Conservation (phyloP, 2,888 invertebrate genomes). For the Rhamphomyia laevipes region DNA sequence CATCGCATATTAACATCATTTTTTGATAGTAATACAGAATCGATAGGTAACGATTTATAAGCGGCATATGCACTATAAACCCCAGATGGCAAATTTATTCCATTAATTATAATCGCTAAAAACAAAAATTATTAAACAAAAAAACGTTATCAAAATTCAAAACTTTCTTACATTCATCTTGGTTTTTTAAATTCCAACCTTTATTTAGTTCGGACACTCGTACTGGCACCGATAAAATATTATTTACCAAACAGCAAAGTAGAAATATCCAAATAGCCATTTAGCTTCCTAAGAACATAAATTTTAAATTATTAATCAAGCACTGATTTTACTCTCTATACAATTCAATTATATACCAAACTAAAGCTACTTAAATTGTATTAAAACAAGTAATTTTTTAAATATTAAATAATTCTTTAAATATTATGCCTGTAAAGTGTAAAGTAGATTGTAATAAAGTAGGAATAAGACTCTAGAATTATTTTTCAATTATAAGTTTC, state of each 20-base stretch:
- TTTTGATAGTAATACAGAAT: constrained; percentile 42
- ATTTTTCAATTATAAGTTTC: no score
- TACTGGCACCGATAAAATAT: constrained; percentile 7
- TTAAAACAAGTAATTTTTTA: no score
- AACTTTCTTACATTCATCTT: constrained; percentile 23
- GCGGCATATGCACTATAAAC: constrained; percentile 24
- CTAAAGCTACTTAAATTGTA: no score
- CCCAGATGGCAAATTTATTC: constrained; percentile 27
- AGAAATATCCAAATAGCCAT: neutral
- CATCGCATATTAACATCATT: constrained; percentile 74
- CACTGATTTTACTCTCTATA: no score
- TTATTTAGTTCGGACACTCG: constrained; percentile 22
- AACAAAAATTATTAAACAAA: neutral
- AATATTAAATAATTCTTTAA: no score
- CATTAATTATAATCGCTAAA: constrained; percentile 20
- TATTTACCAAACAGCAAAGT: neutral
- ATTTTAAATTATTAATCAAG: no score
- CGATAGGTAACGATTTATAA: constrained; percentile 13
- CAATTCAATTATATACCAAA: no score
- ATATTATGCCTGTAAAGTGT: no score
- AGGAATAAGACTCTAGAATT: no score
- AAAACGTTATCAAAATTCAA: neutral
- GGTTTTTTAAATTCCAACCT: constrained; percentile 24
- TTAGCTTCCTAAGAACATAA: no score
- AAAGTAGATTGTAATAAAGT: no score